phyloP scores from a whole-genome alignment of 2,113 vertebrate species.

The Phalacrocorax brasilianus region DNA sequence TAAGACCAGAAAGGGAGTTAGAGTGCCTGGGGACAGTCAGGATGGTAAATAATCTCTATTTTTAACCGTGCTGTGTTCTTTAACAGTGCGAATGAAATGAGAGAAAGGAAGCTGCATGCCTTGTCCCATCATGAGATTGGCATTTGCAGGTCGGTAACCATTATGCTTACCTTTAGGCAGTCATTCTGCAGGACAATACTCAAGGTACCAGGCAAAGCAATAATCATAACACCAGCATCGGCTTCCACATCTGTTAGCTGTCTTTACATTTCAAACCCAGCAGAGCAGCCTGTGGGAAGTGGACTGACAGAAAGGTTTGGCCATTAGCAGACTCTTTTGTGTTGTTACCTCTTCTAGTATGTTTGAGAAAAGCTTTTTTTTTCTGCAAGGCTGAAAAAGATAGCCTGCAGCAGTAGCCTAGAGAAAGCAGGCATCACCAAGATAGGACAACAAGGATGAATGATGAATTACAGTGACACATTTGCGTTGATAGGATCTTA shows the following conservation, averaged over 20 bases:
- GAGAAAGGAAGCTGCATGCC: background rate
- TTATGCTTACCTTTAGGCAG: background rate
- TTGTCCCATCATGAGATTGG: background rate
- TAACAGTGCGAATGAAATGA: background rate
- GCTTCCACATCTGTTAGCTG: background rate
- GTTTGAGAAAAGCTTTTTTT: background rate
- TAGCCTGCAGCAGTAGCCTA: background rate
- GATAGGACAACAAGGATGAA: background rate
- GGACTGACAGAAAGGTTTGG: background rate
- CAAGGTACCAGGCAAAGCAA: background rate
- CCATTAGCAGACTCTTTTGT: constrained; percentile 29
- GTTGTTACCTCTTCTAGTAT: background rate
- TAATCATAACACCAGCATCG: background rate
- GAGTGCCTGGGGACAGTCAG: background rate
- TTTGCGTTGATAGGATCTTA: background rate
- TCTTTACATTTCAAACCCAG: background rate
- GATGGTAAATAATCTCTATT: background rate
- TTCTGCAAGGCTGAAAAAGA: background rate
- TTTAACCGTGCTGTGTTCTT: background rate
- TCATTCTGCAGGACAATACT: background rate
- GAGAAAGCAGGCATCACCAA: constrained; percentile 1
- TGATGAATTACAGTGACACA: background rate
- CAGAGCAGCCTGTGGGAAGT: background rate
- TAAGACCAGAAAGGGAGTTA: background rate
- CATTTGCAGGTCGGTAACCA: background rate